phyloP scores from a whole-genome alignment of 2,888 invertebrate species.

The Harmothoe impar region DNA sequence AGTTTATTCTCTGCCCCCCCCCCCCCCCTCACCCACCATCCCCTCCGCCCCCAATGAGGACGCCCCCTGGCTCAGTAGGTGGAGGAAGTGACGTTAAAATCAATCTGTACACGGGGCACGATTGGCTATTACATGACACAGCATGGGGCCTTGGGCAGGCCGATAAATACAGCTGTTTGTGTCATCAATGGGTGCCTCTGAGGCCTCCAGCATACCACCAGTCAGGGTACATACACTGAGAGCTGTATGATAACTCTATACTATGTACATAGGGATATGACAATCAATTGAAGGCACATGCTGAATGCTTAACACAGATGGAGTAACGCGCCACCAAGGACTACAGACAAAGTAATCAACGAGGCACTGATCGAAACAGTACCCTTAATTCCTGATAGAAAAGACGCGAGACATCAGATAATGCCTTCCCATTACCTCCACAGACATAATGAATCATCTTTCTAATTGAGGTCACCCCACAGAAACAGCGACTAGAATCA shows the following conservation, averaged over 20 bases:
- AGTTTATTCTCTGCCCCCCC: too few species aligned
- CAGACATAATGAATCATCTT: constrained; percentile 49
- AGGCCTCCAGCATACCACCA: background rate
- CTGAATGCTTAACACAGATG: constrained; percentile 24
- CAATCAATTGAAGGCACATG: background rate
- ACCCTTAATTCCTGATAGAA: constrained; percentile 33
- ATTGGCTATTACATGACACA: constrained; percentile 24
- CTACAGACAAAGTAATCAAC: background rate
- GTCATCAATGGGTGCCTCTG: background rate
- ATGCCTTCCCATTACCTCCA: constrained; percentile 17
- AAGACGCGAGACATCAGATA: constrained; percentile 51
- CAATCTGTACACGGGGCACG: background rate
- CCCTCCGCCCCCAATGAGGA: background rate
- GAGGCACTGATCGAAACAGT: constrained; percentile 37
- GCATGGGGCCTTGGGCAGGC: background rate
- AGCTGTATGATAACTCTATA: background rate
- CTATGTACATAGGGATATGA: background rate
- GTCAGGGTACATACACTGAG: background rate
- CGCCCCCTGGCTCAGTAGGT: background rate
- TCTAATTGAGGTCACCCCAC: constrained; percentile 52
- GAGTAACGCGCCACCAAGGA: background rate
- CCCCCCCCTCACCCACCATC: too few species aligned
- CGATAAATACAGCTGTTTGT: constrained; percentile 26
- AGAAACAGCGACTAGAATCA: background rate
- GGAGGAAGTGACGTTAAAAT: constrained; percentile 9